Percentiles rank a stretch among this genome's conserved stretches.
Conservation (phyloP, 2,888 invertebrate species). For the Cactoblastis cactorum region DNA sequence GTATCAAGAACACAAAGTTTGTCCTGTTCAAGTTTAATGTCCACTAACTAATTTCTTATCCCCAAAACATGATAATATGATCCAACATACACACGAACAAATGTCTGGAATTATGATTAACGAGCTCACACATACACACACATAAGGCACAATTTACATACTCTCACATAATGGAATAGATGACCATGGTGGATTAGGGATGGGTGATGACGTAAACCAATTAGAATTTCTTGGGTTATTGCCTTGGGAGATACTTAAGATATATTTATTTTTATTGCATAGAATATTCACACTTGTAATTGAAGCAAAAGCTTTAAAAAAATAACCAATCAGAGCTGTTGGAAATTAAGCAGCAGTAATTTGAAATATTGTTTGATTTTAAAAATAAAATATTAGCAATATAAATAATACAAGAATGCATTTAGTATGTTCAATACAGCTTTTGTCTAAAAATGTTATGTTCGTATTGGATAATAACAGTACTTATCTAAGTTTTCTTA, state of each 20-base stretch:
- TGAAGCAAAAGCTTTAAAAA: no score
- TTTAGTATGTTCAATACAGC: no score
- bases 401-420: no score
- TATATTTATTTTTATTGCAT: neutral
- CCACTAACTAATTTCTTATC: conserved; percentile 81
- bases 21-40: conserved; percentile 69
- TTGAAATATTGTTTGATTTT: no score
- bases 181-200: conserved; percentile 55
- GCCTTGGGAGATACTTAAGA: neutral
- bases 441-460: no score
- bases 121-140: conserved; percentile 68
- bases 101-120: conserved; percentile 80
- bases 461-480: no score
- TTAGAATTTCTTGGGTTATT: conserved; percentile 47
- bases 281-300: no score
- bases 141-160: conserved; percentile 36
- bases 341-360: no score
- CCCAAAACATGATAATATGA: conserved; percentile 79
- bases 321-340: no score
- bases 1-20: conserved; percentile 37
- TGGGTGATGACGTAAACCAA: conserved; percentile 46
- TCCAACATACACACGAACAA: conserved; percentile 75
- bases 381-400: no score
- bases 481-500: no score
- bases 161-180: conserved; percentile 61